Base-by-base conservation (phyloP, 1,140 invertebrate genomes). In the Pseudoatta argentina region DNA sequence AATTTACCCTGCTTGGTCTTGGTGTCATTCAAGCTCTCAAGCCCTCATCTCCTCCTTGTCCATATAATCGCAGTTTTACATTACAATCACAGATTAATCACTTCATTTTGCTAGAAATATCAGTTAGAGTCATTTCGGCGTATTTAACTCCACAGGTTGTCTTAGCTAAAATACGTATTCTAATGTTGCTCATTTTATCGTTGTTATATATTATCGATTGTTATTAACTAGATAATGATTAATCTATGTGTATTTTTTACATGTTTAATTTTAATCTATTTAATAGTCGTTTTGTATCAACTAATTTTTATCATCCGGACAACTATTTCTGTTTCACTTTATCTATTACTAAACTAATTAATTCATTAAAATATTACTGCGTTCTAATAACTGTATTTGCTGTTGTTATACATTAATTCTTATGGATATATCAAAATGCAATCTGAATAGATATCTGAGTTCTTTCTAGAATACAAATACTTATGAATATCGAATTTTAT, bases 31-130 rank as follows among this genome's bases (percentile, higher is more conserved):
- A 53, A 30, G 27, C 53, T 48, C 66, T 69, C 53, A 77, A 57
- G 51, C 57, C 57, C 18, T 4, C 64, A 34, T 75, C 76, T 39
- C 53, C 77, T 44, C 61, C 67, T 53, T 75, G 86, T 89, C 91
- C 89, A 85, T 94, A 93, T 94, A 93, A 94, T 94, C 93, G 92
- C 89, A 91, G 61, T 75, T 81, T 86, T 51, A 67, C 55, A 34
- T 48, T 44, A 53, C 18, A 44, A 44, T 44, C 51, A 87, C 67
- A 48, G 18, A 51, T 73, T 44, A 24, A 30, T 75, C 39, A 39
- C 12, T 21, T 21, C 3, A 30, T 24, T 48, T 61, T 61, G 27
- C 44, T 75, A 12, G n/a, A 73, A 48, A 59, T 71, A 81, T 21
- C 18, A 21, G 4, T 73, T n/a, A 18, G 8, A 78, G 14, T 10